Conservation (phyloP, 2,888 invertebrate genomes). For the Andrena trimmerana region DNA sequence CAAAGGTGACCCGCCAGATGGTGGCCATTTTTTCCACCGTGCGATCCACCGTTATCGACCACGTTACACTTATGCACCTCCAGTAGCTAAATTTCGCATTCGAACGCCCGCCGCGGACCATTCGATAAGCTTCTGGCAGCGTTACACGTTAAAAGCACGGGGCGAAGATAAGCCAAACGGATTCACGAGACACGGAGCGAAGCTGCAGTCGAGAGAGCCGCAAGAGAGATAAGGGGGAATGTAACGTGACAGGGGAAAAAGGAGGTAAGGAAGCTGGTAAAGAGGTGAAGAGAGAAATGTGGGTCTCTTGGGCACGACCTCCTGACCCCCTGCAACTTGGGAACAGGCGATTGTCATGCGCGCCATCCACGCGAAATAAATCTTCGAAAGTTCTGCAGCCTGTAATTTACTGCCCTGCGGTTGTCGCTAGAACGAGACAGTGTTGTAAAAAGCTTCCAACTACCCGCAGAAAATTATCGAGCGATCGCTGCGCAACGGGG, state of each 20-base stretch:
- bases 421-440: constrained; percentile 36
- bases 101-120: neutral
- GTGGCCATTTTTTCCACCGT: no score
- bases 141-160: constrained; percentile 1
- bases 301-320: constrained; percentile 68
- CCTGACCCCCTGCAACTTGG: constrained; percentile 52
- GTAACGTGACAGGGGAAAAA: constrained; percentile 16
- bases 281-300: constrained; percentile 59
- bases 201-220: constrained; percentile 1
- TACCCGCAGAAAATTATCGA: neutral
- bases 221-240: constrained; percentile 34
- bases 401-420: constrained; percentile 58
- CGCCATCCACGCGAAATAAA: constrained; percentile 48
- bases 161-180: constrained; percentile 33
- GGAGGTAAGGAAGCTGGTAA: constrained; percentile 33
- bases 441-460: neutral
- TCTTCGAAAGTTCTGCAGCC: constrained; percentile 36
- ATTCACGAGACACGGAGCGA: constrained; percentile 2
- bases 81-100: constrained; percentile 21
- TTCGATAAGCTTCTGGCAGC: constrained; percentile 33
- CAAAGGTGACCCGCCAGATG: neutral
- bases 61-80: constrained; percentile 32
- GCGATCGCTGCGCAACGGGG: neutral
- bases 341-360: constrained; percentile 49
- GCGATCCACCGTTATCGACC: constrained; percentile 5